Percentiles rank a stretch among this genome's conserved stretches.
These are phyloP conservation scores for Adela reaumurella DNA, from an alignment of 2,888 invertebrate genomes.

Conservation along the genomic window DNA sequence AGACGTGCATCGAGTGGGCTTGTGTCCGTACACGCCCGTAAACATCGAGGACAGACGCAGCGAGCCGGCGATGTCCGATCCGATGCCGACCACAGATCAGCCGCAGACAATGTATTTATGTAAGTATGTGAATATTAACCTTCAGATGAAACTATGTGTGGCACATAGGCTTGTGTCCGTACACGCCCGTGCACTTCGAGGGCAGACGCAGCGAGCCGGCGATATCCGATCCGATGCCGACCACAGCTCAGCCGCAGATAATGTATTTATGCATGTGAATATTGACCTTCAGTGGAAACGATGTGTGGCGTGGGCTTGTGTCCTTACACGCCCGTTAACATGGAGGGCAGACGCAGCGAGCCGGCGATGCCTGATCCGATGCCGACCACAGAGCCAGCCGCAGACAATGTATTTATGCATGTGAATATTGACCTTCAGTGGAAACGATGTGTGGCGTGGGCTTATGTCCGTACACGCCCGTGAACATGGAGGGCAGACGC, in stretches of 20 bases:
- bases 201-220: slow-evolving; percentile 88
- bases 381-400: slow-evolving; percentile 78
- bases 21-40: too few relatives aligned
- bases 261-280: too few relatives aligned
- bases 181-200: slow-evolving; percentile 86
- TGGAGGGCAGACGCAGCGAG: slow-evolving; percentile 82
- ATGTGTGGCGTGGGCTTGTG: slow-evolving; percentile 79
- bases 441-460: slow-evolving; percentile 70
- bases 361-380: slow-evolving; percentile 89
- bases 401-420: too few relatives aligned
- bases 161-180: slow-evolving; percentile 87
- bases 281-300: slow-evolving; percentile 55
- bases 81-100: slow-evolving; percentile 76
- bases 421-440: slow-evolving; percentile 49
- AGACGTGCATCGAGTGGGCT: too few relatives aligned
- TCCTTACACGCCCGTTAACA: slow-evolving; percentile 89
- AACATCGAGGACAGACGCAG: too few relatives aligned
- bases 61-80: slow-evolving; percentile 89
- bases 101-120: too few relatives aligned
- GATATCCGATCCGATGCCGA: slow-evolving; percentile 85
- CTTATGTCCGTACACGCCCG: slow-evolving; percentile 90
- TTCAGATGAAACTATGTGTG: slow-evolving; percentile 59
- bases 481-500: slow-evolving; percentile 84
- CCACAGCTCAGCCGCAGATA: slow-evolving; percentile 74
- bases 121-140: too few relatives aligned